Base-by-base conservation (phyloP, 2,113 vertebrate genomes). In the Abramis brama region DNA sequence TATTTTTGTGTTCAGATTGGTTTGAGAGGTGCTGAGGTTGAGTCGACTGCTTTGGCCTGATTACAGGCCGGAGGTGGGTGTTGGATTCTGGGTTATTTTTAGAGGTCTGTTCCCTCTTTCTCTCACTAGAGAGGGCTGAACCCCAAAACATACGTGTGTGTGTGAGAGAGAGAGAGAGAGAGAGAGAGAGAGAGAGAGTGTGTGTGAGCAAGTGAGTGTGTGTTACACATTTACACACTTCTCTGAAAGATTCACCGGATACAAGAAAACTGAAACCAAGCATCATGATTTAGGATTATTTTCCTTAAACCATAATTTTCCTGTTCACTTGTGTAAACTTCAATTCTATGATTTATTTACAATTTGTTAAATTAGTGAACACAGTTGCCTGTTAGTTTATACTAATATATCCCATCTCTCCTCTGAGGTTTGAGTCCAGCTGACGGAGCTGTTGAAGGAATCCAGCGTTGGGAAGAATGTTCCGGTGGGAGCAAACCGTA, bases 401-500 rank as follows among this genome's bases (percentile, higher is more conserved):
- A 11, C 23, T 71, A 43, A 71, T 71, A 9, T 3, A 23, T 71
- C 8, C 4, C 19, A 10, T 70, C 3, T 23, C 55, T 30, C 45
- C 90, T 92, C 73, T 68, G 82, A 94, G 84, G 10, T 62, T 73
- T 6, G 82, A 84, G 87, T 94, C 94, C 86, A 95, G 89, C 1
- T 89, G 85, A n/a, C 90, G 52, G 52, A 94, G 93, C 39, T 96
- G 95, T 0, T 91, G 89, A 30, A 96, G 91, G 82, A 95, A 95
- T 25, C 94, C 94, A 10, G 87, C 71, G 19, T 95, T 96, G 1
- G 95, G 95, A 2, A 94, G 92, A 71, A 95, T 91, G 78, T 93
- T 94, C 82, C 95, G 91, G 85, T 91, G 89, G 33, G 60, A 60
- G 57, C 91, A 43, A 21, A 95, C 93, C 0, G 30, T 86, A 80